Base-by-base conservation (phyloP, 2,888 invertebrate species). In the Busseola fusca region DNA sequence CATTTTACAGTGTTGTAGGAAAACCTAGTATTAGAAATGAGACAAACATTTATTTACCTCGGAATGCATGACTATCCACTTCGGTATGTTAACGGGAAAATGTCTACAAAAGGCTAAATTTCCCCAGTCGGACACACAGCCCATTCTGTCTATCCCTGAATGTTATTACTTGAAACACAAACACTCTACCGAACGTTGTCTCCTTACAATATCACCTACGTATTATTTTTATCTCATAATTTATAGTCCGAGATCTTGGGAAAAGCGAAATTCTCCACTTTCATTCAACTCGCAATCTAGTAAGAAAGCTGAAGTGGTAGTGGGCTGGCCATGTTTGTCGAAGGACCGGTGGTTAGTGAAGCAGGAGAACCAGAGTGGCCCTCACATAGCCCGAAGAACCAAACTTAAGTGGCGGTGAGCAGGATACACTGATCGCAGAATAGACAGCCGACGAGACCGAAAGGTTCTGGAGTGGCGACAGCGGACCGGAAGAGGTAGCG, bases 211-310 rank as follows among this genome's bases (percentile, higher is more conserved):
- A 50, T 34, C 40, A n/a, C 50, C 72, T 50, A 66, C 59, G n/a
- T 30, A 7, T n/a, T 7, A 16, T n/a, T 54, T 27, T 50, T 48
- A 14, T 9, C 16, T 21, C 5, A 42, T n/a, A n/a, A 27, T 62
- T 56, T 37, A 50, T 62, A 42, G 3, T 21, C 3, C 3, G 1
- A 42, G 42, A 63, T 18, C 37, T 76, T 14, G 40, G 18, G 12
- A 40, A 54, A 64, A 54, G 52, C 14, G 25, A 58, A 34, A 52
- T 40, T 45, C 12, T 25, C 45, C 21, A 59, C 66, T 78, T 71
- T 76, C 80, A 34, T 80, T 27, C 14, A 37, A 57, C 7, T 27
- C 40, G 56, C 42, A 75, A 25, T 25, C 14, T 5, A 52, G 25
- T 52, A 52, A 50, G n/a, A 18, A 48, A n/a, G 21, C 10, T 25